These are phyloP conservation scores for Heteromormyrus szaboi DNA, from an alignment of 2,797 vertebrate genomes.

Conservation along the genomic window DNA sequence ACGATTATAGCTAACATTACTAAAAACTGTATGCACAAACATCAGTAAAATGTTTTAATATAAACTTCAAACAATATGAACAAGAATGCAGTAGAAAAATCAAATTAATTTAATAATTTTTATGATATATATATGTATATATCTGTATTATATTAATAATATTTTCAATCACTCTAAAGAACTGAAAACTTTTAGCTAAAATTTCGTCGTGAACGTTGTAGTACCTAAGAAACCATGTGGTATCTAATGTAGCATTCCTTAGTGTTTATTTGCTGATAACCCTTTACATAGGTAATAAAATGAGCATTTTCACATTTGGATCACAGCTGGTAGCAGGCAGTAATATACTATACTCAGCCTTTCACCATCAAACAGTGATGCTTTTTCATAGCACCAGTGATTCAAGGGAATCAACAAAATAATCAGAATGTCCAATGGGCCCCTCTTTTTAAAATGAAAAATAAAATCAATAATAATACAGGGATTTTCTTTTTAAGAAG, in stretches of 20 bases:
- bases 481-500: background rate
- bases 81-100: background rate
- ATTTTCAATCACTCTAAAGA: background rate
- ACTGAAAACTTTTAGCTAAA: background rate
- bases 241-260: background rate
- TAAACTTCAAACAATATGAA: background rate
- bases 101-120: background rate
- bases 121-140: background rate
- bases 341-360: background rate
- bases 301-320: background rate
- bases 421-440: background rate
- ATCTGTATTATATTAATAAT: background rate
- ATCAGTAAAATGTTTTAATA: background rate
- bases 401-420: background rate
- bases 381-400: background rate
- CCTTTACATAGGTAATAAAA: background rate
- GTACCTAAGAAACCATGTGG: background rate
- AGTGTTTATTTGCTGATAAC: background rate
- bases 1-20: background rate
- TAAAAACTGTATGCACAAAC: background rate
- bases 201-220: background rate
- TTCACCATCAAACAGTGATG: background rate
- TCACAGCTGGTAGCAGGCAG: conserved; percentile 1
- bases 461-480: background rate
- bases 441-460: background rate